Evolutionary conservation across 2,113 vertebrate genomes (phyloP), one percentile per base, ranked within the genome.

Genomic region (Brachypteracias leptosomus): DNA sequence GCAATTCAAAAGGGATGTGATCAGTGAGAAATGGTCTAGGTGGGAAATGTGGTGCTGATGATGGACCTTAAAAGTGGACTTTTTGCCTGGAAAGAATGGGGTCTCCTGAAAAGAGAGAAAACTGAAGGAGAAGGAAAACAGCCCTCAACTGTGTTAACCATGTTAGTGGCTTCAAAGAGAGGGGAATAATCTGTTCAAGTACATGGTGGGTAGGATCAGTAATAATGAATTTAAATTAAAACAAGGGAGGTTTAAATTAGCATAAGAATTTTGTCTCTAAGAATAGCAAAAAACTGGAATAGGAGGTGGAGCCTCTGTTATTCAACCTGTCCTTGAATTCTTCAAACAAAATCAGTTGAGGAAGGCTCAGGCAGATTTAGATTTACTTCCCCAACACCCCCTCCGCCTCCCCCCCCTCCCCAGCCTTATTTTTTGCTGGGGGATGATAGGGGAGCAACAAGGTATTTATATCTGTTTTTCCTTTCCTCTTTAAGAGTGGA

Each of bases 211-310:
- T 84, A 96, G 92, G 84, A 89, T 31, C 72, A 81, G 90, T 90
- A 96, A 94, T 92, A 90, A 95, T 36, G 85, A 93, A 92, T 96
- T 89, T 84, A 94, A 95, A 95, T 93, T 97, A 88, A 95, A 95
- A 95, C 79, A 97, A 90, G 90, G 90, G 94, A 94, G 75, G 96
- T 84, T 96, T 96, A 95, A 96, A 96, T 92, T 95, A 84, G 35
- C 90, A 96, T 95, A 84, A 93, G 76, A 92, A 93, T 90, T 93
- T 93, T 84, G 51, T 21, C 22, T 94, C 90, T 89, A 92, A 95
- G 79, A 93, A 93, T 93, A 95, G 88, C n/a, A 65, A 93, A 88
- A 88, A 73, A 78, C 7, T 88, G 92, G 59, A 95, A 83, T 92
- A 88, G 46, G 33, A 94, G 90, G 76, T 88, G 83, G 63, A 83